Conservation (phyloP, 1,140 invertebrate genomes). For the Meloidogyne exigua region DNA sequence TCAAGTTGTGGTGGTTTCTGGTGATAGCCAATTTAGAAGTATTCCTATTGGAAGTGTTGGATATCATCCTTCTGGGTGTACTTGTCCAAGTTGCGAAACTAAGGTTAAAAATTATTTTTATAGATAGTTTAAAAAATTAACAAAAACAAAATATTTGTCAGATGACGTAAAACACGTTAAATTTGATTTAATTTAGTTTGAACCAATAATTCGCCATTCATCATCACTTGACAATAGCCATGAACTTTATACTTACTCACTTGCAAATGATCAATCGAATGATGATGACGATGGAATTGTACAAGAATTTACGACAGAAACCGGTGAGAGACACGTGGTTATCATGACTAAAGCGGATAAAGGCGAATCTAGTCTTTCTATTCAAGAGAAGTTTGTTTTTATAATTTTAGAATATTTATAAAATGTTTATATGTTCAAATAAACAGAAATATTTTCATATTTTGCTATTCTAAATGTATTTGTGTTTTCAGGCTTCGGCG, state of each 20-base stretch:
- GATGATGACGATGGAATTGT: constrained; percentile 28
- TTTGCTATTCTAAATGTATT: no score
- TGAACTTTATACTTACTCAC: constrained; percentile 20
- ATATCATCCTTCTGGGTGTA: constrained; percentile 18
- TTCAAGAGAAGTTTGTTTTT: constrained; percentile 16
- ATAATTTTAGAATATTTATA: no score
- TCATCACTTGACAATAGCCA: constrained; percentile 2
- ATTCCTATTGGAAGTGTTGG: constrained; percentile 6
- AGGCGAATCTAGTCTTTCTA: not conserved
- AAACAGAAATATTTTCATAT: no score
- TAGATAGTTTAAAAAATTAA: not conserved
- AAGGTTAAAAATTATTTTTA: not conserved
- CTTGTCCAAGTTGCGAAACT: constrained; percentile 19
- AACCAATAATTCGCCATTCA: not conserved
- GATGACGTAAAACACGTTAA: not conserved
- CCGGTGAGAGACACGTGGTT: constrained; percentile 22
- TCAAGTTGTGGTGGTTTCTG: constrained; percentile 23
- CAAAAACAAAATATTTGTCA: no score
- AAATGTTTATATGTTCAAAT: no score
- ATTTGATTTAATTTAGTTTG: not conserved
- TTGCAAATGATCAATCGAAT: not conserved
- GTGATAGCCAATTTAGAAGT: not conserved
- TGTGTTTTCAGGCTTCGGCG: constrained; percentile 17
- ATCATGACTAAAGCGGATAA: constrained; percentile 24
- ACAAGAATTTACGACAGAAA: constrained; percentile 22